Base-by-base conservation (phyloP, 2,888 invertebrate genomes). In the Deilephila porcellus region DNA sequence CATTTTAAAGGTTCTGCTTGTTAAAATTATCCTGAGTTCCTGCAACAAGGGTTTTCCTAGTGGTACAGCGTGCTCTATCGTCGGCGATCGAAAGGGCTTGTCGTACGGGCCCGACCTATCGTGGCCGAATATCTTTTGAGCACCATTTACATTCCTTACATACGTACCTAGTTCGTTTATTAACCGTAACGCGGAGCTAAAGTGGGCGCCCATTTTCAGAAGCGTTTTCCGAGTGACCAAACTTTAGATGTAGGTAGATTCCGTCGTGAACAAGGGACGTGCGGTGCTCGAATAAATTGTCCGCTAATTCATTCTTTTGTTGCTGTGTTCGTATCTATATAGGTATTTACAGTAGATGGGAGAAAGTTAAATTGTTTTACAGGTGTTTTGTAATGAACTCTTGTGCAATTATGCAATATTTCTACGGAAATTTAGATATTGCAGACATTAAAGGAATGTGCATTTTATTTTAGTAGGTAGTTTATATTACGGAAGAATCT, bases 81-180 rank as follows among this genome's bases (percentile, higher is more conserved):
- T 60, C 85, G 76, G 63, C 74, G 78, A 85, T 85, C 85, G 76
- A 71, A 74, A 74, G 74, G 71, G 74, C 76, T 76, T 73, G 73
- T 72, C 72, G 45, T 70, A 63, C 71, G 72, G 72, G 52, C 74
- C 67, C 63, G 67, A 45, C 79, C 79, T 85, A 87, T 86, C 85
- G 73, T 62, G 63, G 60, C 78, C 73, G 73, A 80, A 84, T 81
- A 86, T 87, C 87, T 75, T 80, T 78, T 78, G 80, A 85, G 85
- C 79, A 84, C 79, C 81, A 79, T 82, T 82, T 83, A 79, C 77
- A 83, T 83, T 81, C 82, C 78, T 76, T 59, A 34, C 64, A 73
- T 67, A 32, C 67, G 64, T 73, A 73, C 67, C 45, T 67, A 67
- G 45, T 25, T 52, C 67, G 67, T 73, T 73, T 64, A 73, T 73